Base-by-base conservation (phyloP, 2,888 invertebrate genomes). In the Ditula angustiorana region DNA sequence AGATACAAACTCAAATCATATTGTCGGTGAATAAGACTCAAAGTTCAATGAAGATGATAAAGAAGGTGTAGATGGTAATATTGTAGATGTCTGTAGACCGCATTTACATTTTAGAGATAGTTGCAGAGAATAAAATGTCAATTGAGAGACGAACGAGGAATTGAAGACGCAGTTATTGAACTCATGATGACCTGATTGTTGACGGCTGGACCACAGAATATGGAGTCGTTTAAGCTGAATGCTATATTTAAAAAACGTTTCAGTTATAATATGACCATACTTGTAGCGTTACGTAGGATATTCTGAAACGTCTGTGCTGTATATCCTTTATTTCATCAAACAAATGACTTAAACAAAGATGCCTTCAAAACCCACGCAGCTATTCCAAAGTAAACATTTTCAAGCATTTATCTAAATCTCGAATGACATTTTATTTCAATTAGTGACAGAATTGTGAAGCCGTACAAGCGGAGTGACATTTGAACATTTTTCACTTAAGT, bases 71-170 rank as follows among this genome's bases (percentile, higher is more conserved):
- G 55, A 47, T 30, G 33, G 50, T 10, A 73, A 76, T 74, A 77
- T 84, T 85, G 85, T 83, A 84, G 80, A 85, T 88, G 85, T 86
- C 86, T 87, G 86, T 83, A 84, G 83, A 88, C 87, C 87, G 81
- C 90, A 89, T 90, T 90, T 90, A 90, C 89, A 89, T 90, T 90
- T 88, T 88, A 86, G 84, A 88, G 84, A 86, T 88, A 85, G 88
- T 87, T 84, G 86, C 80, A 80, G 81, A 83, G 87, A 88, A 88
- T 90, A 90, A 64, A 90, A 91, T 90, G 90, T 90, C 90, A 90
- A 91, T 90, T 90, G 90, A 89, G 90, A 84, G 83, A 85, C 82
- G 85, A 82, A 84, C 83, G 81, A 83, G 79, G 85, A 87, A 86
- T 87, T 87, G 88, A 87, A 85, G 70, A 53, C 73, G 88, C 87